Evolutionary conservation across 2,113 vertebrate species (phyloP).

Genomic region (Arizona elegans): DNA sequence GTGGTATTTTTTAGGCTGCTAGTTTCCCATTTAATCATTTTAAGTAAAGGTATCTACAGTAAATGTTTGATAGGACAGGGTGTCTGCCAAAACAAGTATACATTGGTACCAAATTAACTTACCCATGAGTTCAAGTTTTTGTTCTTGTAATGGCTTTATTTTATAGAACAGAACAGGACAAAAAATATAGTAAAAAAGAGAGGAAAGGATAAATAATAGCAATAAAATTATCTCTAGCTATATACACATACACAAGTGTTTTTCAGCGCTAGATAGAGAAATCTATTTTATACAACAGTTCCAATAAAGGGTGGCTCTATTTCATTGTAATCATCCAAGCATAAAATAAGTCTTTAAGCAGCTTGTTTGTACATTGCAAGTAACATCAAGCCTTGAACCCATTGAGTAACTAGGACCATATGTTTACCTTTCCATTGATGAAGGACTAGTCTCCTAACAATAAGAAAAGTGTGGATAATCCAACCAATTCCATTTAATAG

Average conservation of each 20-base stretch:
- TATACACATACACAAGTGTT: background rate
- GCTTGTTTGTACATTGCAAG: background rate
- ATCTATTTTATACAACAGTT: background rate
- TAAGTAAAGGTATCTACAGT: background rate
- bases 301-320: background rate
- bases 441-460: background rate
- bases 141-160: background rate
- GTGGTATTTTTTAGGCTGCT: background rate
- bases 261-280: background rate
- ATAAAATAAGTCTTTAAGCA: background rate
- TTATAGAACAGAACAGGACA: background rate
- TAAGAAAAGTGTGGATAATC: background rate
- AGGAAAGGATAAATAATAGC: background rate
- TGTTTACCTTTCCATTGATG: background rate
- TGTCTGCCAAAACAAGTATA: background rate
- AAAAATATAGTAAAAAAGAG: background rate
- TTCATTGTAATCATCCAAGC: background rate
- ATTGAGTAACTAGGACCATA: background rate
- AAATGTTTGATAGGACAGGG: background rate
- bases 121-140: background rate
- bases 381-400: background rate
- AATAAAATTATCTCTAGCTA: background rate
- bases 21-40: background rate
- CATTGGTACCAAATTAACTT: background rate
- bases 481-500: background rate